A percentile compares a stretch with the other conserved stretches of the same genome.
These are phyloP conservation scores for Lamproptera curius DNA, from an alignment of 2,888 invertebrate genomes.

Conservation along the genomic window DNA sequence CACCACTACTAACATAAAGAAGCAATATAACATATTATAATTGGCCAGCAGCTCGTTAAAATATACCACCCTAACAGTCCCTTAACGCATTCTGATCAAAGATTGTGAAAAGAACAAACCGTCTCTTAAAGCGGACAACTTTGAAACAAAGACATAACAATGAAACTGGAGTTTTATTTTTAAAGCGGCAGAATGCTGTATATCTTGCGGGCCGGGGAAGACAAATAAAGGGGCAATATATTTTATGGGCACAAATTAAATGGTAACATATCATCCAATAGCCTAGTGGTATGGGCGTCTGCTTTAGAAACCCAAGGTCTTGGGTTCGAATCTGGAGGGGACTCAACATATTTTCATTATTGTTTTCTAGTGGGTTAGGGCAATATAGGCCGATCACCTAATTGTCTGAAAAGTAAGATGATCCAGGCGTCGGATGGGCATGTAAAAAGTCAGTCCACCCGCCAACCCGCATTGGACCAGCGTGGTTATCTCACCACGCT, in stretches of 20 bases:
- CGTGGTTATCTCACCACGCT: no score
- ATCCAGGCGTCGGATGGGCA: no score
- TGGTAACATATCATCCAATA: no score
- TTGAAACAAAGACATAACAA: conserved; percentile 29
- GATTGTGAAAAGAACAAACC: conserved; percentile 18
- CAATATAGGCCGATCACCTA: no score
- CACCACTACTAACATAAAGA: background rate
- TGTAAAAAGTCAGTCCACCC: no score
- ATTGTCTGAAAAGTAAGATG: no score
- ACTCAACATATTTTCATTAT: no score
- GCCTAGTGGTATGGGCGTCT: no score
- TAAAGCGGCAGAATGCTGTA: conserved; percentile 21
- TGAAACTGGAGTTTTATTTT: conserved; percentile 27
- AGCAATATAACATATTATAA: background rate
- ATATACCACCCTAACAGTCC: conserved; percentile 9
- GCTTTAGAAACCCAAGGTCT: no score
- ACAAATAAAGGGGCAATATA: conserved; percentile 24
- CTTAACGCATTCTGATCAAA: conserved; percentile 7
- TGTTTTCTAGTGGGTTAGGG: no score
- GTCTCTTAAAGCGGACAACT: conserved; percentile 19
- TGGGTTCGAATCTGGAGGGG: no score
- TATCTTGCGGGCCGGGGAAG: conserved; percentile 20
- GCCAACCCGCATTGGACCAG: no score
- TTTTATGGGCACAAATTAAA: conserved; percentile 21
- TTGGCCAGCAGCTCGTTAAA: conserved; percentile 11